Evolutionary conservation across 1,140 invertebrate species (phyloP), one percentile per base, ranked within the genome.

Genomic region (Coelopa frigida): DNA sequence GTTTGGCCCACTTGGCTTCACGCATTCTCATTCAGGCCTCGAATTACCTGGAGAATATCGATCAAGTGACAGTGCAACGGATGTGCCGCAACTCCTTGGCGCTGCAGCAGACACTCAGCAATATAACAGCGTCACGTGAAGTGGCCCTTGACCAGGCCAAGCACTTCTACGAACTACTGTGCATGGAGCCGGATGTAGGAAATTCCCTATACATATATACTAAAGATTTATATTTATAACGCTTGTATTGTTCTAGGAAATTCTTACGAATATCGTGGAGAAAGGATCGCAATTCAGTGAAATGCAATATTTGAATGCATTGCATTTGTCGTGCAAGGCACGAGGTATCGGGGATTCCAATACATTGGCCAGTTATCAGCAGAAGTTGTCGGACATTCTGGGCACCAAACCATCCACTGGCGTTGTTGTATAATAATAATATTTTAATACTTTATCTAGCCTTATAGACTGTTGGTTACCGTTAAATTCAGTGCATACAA

Each of bases 31-130:
- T 93, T 53, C 86, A 82, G 49, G 84, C 83, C 31, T 83, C 84
- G 10, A 84, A 89, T 51, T 84, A 84, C 59, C 81, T 89, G 58
- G 82, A 82, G 49, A 78, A 82, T 49, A 85, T 89, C 52, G 85
- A 89, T 72, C 83, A 88, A 66, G 81, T 78, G 58, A 84, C 82
- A 27, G 83, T 87, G 52, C 84, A 84, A 57, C 81, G 80, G 61
- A 89, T 90, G 83, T 89, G 86, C 58, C 73, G 89, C 10, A 89
- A 93, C 68, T 84, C 92, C 17, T 87, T 89, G 69, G 82, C 84
- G 2, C 73, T 94, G 17, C 89, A 93, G 58, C 88, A 92, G 67
- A 87, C 85, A 15, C 63, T 93, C 3, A 87, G 85, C 18, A 86
- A 85, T 56, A 89, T 94, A 32, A 92, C 88, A 7, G 81, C 85